These are phyloP conservation scores for Anguilla obscura DNA, from an alignment of 2,797 vertebrate species.

Conservation along the genomic window DNA sequence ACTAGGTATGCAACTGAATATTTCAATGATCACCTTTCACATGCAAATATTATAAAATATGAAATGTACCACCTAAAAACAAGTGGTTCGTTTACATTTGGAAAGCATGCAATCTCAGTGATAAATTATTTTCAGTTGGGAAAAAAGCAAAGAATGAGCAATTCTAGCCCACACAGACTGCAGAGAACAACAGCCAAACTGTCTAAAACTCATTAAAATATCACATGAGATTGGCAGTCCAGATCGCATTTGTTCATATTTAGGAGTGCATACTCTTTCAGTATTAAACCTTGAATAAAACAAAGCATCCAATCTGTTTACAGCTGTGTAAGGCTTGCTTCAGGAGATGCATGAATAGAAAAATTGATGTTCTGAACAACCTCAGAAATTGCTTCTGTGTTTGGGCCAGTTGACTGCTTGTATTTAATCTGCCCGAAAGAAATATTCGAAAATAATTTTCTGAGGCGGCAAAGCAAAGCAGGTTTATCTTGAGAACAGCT, in stretches of 20 bases:
- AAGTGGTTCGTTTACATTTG: not conserved
- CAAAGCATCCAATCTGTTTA: conserved; percentile 18
- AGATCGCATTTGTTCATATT: conserved; percentile 1
- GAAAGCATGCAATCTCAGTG: not conserved
- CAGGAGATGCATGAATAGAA: not conserved
- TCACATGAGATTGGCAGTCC: conserved; percentile 7
- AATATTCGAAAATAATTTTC: not conserved
- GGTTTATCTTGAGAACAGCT: not conserved
- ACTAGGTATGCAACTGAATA: not conserved
- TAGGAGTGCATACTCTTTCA: not conserved
- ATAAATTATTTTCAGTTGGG: not conserved
- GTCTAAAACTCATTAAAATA: conserved; percentile 14
- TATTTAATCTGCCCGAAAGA: conserved; percentile 12
- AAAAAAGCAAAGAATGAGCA: not conserved
- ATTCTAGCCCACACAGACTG: not conserved
- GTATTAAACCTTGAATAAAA: not conserved
- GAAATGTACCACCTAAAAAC: not conserved
- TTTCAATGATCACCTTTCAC: not conserved
- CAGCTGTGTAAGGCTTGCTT: not conserved
- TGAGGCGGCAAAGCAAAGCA: not conserved
- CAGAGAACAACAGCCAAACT: not conserved
- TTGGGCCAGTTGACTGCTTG: conserved; percentile 7
- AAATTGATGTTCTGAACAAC: not conserved
- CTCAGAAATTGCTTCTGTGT: not conserved
- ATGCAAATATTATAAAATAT: not conserved